Base-by-base conservation (phyloP, 2,797 vertebrate genomes). In the Falco novaeseelandiae region DNA sequence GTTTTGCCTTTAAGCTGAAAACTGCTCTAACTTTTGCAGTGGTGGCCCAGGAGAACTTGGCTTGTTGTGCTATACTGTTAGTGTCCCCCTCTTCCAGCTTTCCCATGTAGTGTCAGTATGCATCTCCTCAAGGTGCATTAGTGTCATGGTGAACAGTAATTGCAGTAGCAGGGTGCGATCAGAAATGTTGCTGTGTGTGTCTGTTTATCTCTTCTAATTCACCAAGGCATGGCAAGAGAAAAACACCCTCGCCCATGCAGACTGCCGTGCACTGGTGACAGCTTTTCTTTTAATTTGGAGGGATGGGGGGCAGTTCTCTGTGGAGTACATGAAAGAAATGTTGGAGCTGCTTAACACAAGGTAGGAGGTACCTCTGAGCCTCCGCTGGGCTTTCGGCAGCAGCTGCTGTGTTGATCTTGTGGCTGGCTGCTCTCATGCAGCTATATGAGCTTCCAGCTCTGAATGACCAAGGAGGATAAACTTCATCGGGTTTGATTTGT, bases 151-250 rank as follows among this genome's bases (percentile, higher is more conserved):
- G 77, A 89, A 62, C 66, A 73, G 52, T 89, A 89, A 91, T 76
- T 89, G 59, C 52, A 82, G 57, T 65, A 85, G 76, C 61, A 82
- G 65, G 77, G 54, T 73, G 66, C 92, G 93, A 59, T 81, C 76
- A 82, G 80, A 70, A 74, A 61, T 54, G 46, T 51, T 87, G 40
- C n/a, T 0, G 0, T 52, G 49, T 66, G 78, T 73, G 59, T 86
- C 79, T 83, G 26, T 77, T 95, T 83, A 20, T 79, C 79, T 91
- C n/a, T 91, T 51, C 90, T 87, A 62, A 87, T 79, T 89, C 83
- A 72, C 30, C 21, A 38, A 71, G 86, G 74, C 79, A 79, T 40
- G 76, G 38, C 20, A 69, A 34, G 40, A 81, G 61, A 71, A 74
- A 59, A 89, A 30, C 49, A 55, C 7, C 13, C 48, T 77, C 14